Conservation (phyloP, 92 coral and sea anemone species). For the Porites divaricata region DNA sequence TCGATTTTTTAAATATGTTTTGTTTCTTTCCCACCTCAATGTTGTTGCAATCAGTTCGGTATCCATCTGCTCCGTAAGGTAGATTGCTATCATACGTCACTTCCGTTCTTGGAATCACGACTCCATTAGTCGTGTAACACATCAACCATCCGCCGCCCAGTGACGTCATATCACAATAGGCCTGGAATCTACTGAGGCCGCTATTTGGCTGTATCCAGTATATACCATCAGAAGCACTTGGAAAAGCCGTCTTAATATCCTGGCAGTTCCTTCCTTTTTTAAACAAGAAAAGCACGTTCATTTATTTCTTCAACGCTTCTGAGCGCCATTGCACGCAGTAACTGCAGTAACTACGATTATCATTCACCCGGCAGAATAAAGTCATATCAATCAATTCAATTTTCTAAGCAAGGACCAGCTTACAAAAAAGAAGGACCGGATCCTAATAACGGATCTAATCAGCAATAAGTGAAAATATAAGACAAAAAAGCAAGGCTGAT, state of each 20-base stretch:
- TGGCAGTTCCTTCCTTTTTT: slow-evolving; percentile 28
- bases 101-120: slow-evolving; percentile 1
- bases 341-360: no score
- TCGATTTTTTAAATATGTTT: no score
- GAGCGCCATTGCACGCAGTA: no score
- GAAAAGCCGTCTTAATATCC: slow-evolving; percentile 28
- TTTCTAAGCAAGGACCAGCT: no score
- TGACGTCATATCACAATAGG: slow-evolving; percentile 62
- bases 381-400: no score
- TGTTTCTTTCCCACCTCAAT: slow-evolving; percentile 25
- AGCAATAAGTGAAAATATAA: no score
- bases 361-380: no score
- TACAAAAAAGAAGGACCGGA: no score
- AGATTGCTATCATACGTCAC: slow-evolving; percentile 33
- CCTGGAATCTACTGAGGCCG: slow-evolving; percentile 17
- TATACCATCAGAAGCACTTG: slow-evolving; percentile 37
- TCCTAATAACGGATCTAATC: no score
- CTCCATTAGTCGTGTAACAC: slow-evolving; percentile 53
- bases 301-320: no score
- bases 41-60: slow-evolving; percentile 51
- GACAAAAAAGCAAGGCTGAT: no score
- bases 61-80: slow-evolving; percentile 51
- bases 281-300: background rate
- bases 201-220: slow-evolving; percentile 35
- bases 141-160: slow-evolving; percentile 59